These are phyloP conservation scores for Drosophila eugracilis DNA, from an alignment of 1,140 invertebrate genomes.

Conservation along the genomic window DNA sequence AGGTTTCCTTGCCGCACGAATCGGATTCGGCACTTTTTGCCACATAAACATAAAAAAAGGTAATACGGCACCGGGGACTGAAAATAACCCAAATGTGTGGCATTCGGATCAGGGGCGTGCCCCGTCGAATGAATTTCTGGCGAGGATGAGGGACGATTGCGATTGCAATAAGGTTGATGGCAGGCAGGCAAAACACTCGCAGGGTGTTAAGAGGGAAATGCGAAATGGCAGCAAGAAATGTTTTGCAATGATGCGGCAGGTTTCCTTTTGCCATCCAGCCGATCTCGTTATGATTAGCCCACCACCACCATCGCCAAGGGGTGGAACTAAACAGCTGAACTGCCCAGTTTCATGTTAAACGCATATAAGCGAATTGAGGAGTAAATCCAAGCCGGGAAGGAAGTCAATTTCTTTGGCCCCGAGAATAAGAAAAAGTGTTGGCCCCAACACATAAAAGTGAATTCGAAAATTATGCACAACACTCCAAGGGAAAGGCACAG, in stretches of 20 bases:
- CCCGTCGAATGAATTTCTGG: slow-evolving; percentile 4
- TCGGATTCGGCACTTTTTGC: slow-evolving; percentile 57
- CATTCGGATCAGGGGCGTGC: slow-evolving; percentile 30
- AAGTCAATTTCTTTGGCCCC: slow-evolving; percentile 43
- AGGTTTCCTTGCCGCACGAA: slow-evolving; percentile 47
- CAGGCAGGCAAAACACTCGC: slow-evolving; percentile 11
- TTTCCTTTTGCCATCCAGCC: slow-evolving; percentile 40
- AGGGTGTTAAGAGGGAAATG: slow-evolving; percentile 23
- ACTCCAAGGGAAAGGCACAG: slow-evolving; percentile 26
- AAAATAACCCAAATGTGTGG: slow-evolving; percentile 44
- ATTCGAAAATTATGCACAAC: slow-evolving; percentile 76
- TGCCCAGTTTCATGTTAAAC: slow-evolving; percentile 36
- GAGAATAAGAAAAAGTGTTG: slow-evolving; percentile 31
- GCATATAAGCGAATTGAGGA: slow-evolving; percentile 44
- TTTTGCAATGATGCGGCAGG: slow-evolving; percentile 76
- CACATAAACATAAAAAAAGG: slow-evolving; percentile 81
- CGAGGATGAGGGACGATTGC: slow-evolving; percentile 12
- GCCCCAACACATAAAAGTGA: slow-evolving; percentile 65
- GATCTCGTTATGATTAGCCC: slow-evolving; percentile 62
- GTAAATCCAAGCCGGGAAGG: slow-evolving; percentile 17
- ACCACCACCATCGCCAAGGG: too few relatives aligned
- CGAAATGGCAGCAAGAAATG: slow-evolving; percentile 50
- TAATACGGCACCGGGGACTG: slow-evolving; percentile 74
- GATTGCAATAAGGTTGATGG: slow-evolving; percentile 71
- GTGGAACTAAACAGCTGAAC: slow-evolving; percentile 14